Conservation (phyloP, 2,888 invertebrate genomes). For the Orthonychiurus folsomi region DNA sequence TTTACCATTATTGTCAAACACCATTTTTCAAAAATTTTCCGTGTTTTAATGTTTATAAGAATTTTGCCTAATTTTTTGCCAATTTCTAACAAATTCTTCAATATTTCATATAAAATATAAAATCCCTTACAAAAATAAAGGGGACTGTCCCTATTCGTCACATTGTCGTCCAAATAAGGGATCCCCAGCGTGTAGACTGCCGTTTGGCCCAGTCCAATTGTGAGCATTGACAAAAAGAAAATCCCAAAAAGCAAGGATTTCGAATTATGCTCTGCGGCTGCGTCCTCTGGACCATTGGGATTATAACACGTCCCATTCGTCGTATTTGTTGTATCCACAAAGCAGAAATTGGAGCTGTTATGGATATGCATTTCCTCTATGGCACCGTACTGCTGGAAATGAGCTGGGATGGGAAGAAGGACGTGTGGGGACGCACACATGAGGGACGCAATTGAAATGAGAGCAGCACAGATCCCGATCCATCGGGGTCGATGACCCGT, state of each 20-base stretch:
- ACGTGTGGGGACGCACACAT: constrained; percentile 81
- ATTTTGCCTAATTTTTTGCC: no score
- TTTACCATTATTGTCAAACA: no score
- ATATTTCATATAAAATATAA: not conserved
- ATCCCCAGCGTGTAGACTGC: constrained; percentile 86
- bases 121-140: constrained; percentile 70
- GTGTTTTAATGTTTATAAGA: no score
- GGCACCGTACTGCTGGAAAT: not conserved
- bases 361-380: constrained; percentile 6
- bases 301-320: not conserved
- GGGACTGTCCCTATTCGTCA: constrained; percentile 81
- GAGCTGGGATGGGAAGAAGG: constrained; percentile 44
- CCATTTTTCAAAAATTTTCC: no score
- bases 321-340: not conserved
- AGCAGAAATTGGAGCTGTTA: not conserved
- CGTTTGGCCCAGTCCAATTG: constrained; percentile 85
- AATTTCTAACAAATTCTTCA: not conserved
- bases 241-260: constrained; percentile 62
- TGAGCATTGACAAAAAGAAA: constrained; percentile 76
- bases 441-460: constrained; percentile 75
- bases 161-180: constrained; percentile 89
- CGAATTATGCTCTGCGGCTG: not conserved
- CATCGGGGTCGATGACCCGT: constrained; percentile 85
- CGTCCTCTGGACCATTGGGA: not conserved
- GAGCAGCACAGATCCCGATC: constrained; percentile 86